Conservation (phyloP, 2,797 vertebrate genomes). For the Rhincodon typus region DNA sequence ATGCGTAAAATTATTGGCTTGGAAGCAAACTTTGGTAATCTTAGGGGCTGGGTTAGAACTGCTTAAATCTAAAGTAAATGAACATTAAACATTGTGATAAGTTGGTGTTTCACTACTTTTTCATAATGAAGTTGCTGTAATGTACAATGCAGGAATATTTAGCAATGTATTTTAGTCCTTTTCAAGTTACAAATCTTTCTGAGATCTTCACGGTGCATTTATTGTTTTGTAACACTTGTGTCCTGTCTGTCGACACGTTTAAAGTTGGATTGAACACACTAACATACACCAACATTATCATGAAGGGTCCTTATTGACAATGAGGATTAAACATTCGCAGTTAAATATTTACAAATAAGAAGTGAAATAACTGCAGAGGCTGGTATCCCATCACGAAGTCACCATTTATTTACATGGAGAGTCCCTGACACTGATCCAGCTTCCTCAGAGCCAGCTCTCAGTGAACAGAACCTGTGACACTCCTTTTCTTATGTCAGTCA, state of each 20-base stretch:
- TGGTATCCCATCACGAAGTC: too few relatives aligned
- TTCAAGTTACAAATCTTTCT: not conserved
- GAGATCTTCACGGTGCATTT: not conserved
- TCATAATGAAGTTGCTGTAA: not conserved
- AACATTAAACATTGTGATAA: not conserved
- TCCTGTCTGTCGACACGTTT: not conserved
- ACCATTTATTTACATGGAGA: too few relatives aligned
- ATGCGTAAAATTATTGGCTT: not conserved
- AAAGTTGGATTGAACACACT: not conserved
- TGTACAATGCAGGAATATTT: not conserved
- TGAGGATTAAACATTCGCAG: not conserved
- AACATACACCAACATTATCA: not conserved
- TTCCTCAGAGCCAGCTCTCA: too few relatives aligned
- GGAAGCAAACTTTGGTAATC: not conserved
- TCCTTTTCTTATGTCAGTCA: too few relatives aligned
- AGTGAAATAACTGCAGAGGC: too few relatives aligned
- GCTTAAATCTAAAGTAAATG: not conserved
- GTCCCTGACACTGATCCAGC: too few relatives aligned
- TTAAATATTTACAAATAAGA: not conserved
- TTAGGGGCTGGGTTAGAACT: not conserved
- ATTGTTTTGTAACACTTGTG: not conserved
- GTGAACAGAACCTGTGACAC: too few relatives aligned
- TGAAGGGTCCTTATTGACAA: not conserved
- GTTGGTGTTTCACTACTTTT: not conserved
- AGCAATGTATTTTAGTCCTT: not conserved